These are phyloP conservation scores for Catharus ustulatus DNA, from an alignment of 2,797 vertebrate species.

Conservation along the genomic window DNA sequence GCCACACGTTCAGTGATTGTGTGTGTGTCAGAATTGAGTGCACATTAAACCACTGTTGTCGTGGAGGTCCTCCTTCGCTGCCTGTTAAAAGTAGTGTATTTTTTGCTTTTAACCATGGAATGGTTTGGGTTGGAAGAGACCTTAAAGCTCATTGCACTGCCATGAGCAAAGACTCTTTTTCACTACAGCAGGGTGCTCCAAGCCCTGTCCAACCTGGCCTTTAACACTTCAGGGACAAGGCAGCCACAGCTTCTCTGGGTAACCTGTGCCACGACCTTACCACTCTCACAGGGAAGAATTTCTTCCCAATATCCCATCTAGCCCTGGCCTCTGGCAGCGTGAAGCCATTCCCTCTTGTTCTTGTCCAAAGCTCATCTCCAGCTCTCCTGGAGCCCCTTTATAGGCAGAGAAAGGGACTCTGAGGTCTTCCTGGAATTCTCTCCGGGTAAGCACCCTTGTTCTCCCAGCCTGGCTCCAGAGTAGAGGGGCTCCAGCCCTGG, in stretches of 20 bases:
- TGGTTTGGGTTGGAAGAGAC: background rate
- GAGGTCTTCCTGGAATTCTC: background rate
- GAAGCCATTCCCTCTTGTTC: background rate
- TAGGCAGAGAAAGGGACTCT: background rate
- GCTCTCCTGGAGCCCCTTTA: background rate
- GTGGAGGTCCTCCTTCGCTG: background rate
- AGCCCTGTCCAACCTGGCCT: background rate
- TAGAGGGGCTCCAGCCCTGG: background rate
- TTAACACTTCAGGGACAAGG: background rate
- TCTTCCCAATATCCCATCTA: background rate
- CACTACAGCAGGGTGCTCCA: background rate
- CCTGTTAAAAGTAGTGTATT: background rate
- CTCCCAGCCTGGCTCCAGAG: background rate
- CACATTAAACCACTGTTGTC: accelerated
- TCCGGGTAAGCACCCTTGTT: background rate
- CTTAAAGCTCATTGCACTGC: background rate
- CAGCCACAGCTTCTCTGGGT: background rate
- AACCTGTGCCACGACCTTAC: background rate
- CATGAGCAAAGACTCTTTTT: background rate
- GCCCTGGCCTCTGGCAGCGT: background rate
- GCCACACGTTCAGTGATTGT: accelerated
- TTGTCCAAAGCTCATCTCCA: background rate
- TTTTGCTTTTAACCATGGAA: background rate
- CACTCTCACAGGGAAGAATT: background rate
- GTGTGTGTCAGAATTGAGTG: background rate